A percentile compares a stretch with the other conserved stretches of the same genome.
phyloP scores from a whole-genome alignment of 1,140 invertebrate species.

The Drosophila watanabei region DNA sequence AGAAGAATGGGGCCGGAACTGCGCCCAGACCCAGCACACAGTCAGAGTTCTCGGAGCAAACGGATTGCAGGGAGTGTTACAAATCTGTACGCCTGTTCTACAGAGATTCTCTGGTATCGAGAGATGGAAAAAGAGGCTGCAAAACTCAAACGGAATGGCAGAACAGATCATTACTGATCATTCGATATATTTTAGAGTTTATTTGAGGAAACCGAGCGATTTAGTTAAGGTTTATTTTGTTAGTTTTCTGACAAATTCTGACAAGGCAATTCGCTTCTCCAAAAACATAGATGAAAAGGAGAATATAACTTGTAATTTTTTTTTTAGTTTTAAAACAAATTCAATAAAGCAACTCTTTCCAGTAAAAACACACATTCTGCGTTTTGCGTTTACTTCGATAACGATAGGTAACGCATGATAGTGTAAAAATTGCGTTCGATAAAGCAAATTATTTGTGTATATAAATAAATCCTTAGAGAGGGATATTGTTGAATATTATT shows the following conservation, averaged over 20 bases:
- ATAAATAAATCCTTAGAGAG: background rate
- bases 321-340: too few relatives aligned
- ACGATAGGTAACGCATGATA: too few relatives aligned
- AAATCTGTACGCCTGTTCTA: constrained; percentile 60
- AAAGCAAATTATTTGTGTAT: background rate
- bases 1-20: background rate
- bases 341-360: too few relatives aligned
- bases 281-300: too few relatives aligned
- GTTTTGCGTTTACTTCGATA: too few relatives aligned
- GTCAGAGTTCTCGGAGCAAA: constrained; percentile 29
- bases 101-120: constrained; percentile 3
- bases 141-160: constrained; percentile 23
- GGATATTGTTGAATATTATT: background rate
- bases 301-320: too few relatives aligned
- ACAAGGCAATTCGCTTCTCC: too few relatives aligned
- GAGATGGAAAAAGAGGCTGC: background rate
- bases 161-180: background rate
- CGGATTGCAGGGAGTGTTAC: constrained; percentile 69
- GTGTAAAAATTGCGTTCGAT: too few relatives aligned
- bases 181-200: background rate
- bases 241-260: too few relatives aligned
- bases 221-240: too few relatives aligned
- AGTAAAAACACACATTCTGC: too few relatives aligned
- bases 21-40: constrained; percentile 13
- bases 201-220: background rate